Evolutionary conservation across 2,888 invertebrate genomes (phyloP).

Genomic region (Tachystola acroxantha): DNA sequence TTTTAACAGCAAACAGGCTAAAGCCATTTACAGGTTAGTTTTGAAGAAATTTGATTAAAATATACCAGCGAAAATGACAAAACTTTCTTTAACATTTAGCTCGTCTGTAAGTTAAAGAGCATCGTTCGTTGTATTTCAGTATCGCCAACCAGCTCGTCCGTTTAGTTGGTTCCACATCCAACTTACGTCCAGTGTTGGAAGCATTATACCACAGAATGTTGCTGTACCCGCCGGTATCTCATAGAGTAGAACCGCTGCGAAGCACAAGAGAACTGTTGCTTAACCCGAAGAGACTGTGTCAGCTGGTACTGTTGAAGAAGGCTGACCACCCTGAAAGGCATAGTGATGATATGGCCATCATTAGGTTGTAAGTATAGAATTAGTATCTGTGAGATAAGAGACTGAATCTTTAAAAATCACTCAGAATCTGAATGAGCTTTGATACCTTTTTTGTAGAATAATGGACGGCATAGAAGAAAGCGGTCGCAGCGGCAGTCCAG

Average conservation of each 20-base stretch:
- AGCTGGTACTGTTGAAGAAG: conserved; percentile 84
- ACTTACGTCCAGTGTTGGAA: conserved; percentile 93
- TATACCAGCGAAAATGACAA: neutral
- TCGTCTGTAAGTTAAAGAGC: neutral
- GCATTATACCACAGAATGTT: conserved; percentile 96
- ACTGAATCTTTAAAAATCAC: no score
- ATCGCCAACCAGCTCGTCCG: conserved; percentile 94
- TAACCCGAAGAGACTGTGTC: conserved; percentile 88
- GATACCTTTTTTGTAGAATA: conserved; percentile 81
- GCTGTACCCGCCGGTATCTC: conserved; percentile 90
- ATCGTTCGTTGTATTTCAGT: conserved; percentile 75
- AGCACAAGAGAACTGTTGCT: conserved; percentile 89
- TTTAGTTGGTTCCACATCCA: conserved; percentile 91
- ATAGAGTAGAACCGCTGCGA: conserved; percentile 90
- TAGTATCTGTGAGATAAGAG: neutral
- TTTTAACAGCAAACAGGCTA: conserved; percentile 90
- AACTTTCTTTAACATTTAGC: neutral
- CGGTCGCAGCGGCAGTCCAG: conserved; percentile 87
- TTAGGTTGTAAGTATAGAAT: conserved; percentile 82
- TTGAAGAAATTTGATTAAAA: no score
- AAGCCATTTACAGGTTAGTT: conserved; percentile 89
- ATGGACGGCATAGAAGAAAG: conserved; percentile 97
- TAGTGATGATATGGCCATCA: conserved; percentile 89
- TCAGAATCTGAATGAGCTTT: no score
- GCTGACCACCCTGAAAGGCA: conserved; percentile 72